A percentile compares a stretch with the other conserved stretches of the same genome.
Evolutionary conservation across 2,888 invertebrate genomes (phyloP).

Genomic region (Cistogaster globosa): DNA sequence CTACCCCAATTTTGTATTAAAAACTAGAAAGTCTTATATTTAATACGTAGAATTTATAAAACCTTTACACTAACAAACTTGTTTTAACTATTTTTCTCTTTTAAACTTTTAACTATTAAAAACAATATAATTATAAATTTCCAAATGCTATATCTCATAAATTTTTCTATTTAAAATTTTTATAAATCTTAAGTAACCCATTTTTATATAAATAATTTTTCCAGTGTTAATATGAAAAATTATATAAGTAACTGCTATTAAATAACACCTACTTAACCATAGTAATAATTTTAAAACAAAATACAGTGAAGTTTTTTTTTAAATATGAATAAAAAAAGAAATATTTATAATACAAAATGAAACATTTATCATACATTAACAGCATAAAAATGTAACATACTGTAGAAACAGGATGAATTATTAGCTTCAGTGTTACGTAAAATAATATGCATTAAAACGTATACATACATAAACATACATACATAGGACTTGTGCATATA

Average conservation of each 20-base stretch:
- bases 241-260: constrained; percentile 21
- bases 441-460: constrained; percentile 15
- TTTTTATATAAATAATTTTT: too few species aligned
- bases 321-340: neutral
- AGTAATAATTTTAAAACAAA: constrained; percentile 54
- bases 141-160: too few species aligned
- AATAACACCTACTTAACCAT: constrained; percentile 23
- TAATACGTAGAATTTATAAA: too few species aligned
- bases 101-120: too few species aligned
- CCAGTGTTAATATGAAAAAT: neutral
- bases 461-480: neutral
- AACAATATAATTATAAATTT: too few species aligned
- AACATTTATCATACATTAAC: constrained; percentile 67
- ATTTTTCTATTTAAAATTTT: too few species aligned
- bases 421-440: constrained; percentile 53
- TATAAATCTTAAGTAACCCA: too few species aligned
- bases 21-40: too few species aligned
- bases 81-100: too few species aligned
- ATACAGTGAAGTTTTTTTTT: neutral
- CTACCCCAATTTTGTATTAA: too few species aligned
- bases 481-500: neutral
- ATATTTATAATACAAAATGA: constrained; percentile 44
- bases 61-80: too few species aligned
- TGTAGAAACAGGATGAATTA: constrained; percentile 64
- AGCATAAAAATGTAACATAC: constrained; percentile 66